These are phyloP conservation scores for Aphelenchoides besseyi DNA, from an alignment of 1,140 invertebrate genomes.

Conservation along the genomic window DNA sequence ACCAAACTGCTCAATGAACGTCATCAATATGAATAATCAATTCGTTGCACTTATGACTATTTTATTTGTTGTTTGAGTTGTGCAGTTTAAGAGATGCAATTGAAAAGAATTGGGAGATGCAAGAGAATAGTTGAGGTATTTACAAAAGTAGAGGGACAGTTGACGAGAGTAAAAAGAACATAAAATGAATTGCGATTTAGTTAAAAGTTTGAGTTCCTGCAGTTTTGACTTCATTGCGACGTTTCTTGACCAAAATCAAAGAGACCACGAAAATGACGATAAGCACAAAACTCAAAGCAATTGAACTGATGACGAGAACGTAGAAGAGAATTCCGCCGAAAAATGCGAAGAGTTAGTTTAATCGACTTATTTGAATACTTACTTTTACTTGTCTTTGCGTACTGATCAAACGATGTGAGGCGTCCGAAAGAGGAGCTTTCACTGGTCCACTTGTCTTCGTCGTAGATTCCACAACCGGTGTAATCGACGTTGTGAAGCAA, in stretches of 20 bases:
- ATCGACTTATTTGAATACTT: neutral
- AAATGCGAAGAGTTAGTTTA: neutral
- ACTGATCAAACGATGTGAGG: neutral
- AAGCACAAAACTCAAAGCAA: neutral
- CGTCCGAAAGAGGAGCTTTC: neutral
- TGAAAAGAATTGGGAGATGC: neutral
- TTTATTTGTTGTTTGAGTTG: neutral
- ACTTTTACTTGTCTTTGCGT: no score
- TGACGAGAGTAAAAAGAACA: neutral
- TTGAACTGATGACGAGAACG: neutral
- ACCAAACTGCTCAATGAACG: constrained; percentile 26
- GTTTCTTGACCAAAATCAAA: neutral
- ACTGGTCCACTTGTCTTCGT: neutral
- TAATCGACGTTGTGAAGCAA: neutral
- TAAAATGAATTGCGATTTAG: neutral
- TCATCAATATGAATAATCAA: constrained; percentile 21
- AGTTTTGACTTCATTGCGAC: neutral
- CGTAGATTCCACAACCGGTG: neutral
- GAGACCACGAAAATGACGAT: neutral
- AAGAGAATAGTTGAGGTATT: neutral
- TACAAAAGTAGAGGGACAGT: neutral
- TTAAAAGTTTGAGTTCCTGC: neutral
- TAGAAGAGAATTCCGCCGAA: neutral
- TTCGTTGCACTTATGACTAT: neutral
- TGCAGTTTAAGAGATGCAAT: neutral